Conservation (phyloP, 2,797 vertebrate genomes). For the Sciurus vulgaris region DNA sequence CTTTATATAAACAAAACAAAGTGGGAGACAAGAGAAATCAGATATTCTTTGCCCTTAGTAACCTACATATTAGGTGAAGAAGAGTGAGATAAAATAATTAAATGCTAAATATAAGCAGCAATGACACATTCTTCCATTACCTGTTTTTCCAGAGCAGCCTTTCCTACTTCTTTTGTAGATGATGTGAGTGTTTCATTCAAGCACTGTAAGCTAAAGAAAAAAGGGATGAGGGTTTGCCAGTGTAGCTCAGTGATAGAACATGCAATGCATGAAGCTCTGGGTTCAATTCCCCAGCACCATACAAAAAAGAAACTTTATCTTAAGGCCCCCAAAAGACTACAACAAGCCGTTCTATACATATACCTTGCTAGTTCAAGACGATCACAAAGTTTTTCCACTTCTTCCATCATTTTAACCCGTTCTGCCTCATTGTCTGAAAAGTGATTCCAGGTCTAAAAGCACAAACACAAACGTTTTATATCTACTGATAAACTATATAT, state of each 20-base stretch:
- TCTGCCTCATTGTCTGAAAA: constrained; percentile 96
- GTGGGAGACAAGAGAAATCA: not conserved
- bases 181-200: constrained; percentile 95
- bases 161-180: constrained; percentile 94
- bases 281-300: not conserved
- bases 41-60: not conserved
- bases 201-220: constrained; percentile 93
- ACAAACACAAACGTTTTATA: constrained; percentile 80
- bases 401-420: constrained; percentile 98
- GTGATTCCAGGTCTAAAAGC: constrained; percentile 96
- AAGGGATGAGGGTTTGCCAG: not conserved
- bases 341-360: constrained; percentile 38
- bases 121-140: constrained; percentile 85
- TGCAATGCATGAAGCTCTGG: not conserved
- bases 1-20: constrained; percentile 42
- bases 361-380: constrained; percentile 96
- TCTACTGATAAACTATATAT: constrained; percentile 2
- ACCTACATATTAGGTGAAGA: not conserved
- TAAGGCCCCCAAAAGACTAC: not conserved
- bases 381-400: constrained; percentile 98
- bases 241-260: not conserved
- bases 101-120: not conserved
- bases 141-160: constrained; percentile 95
- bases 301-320: constrained; percentile 75
- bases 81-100: not conserved